Evolutionary conservation across 2,113 vertebrate species (phyloP).

Genomic region (Microtus oregoni): DNA sequence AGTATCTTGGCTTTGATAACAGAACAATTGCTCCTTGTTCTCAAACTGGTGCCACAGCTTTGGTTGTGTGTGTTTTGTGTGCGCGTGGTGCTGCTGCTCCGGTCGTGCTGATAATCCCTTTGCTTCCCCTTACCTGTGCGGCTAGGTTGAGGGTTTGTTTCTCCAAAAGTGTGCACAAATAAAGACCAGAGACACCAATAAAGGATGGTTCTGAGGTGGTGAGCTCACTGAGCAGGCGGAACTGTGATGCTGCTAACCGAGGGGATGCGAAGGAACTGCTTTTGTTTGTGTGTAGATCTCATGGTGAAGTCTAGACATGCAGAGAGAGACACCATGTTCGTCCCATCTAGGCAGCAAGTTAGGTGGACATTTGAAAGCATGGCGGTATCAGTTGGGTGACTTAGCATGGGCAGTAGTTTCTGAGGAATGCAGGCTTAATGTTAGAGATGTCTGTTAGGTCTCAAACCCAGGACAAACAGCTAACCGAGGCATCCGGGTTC

Average conservation of each 20-base stretch:
- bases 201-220: constrained; percentile 15
- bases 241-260: background rate
- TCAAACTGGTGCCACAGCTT: background rate
- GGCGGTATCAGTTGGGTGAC: background rate
- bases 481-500: background rate
- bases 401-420: background rate
- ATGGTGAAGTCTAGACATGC: background rate
- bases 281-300: background rate
- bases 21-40: background rate
- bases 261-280: background rate
- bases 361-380: background rate
- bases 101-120: background rate
- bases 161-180: background rate
- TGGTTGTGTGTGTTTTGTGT: background rate
- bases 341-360: background rate
- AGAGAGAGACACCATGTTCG: background rate
- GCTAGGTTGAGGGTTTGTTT: background rate
- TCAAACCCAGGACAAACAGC: background rate
- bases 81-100: background rate
- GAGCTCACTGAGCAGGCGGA: background rate
- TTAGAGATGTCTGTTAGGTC: background rate
- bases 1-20: background rate
- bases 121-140: constrained; percentile 18
- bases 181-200: background rate
- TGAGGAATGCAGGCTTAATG: background rate